Conservation (phyloP, 2,797 vertebrate genomes). For the Microcaecilia unicolor region DNA sequence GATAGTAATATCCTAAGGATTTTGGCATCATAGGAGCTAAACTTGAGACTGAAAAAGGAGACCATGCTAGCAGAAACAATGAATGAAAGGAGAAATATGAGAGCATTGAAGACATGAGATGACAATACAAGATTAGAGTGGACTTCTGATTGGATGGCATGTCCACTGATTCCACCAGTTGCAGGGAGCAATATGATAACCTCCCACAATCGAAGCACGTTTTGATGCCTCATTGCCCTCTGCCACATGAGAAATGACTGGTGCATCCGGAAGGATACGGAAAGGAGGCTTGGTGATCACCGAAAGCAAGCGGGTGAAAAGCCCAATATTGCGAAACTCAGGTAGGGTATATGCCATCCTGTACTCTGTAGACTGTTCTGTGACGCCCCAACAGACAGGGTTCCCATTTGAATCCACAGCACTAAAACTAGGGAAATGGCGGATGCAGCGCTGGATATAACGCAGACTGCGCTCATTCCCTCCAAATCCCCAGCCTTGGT, state of each 20-base stretch:
- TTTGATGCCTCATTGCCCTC: neutral
- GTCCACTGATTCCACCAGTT: neutral
- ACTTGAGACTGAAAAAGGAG: too few relatives aligned
- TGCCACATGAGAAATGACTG: neutral
- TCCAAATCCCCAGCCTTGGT: neutral
- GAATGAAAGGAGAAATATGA: too few relatives aligned
- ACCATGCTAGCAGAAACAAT: too few relatives aligned
- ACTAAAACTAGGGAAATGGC: neutral
- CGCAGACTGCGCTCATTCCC: neutral
- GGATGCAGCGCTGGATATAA: neutral
- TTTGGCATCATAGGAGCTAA: too few relatives aligned
- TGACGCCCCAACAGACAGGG: neutral
- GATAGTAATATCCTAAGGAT: too few relatives aligned
- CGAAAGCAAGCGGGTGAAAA: neutral
- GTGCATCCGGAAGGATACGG: neutral
- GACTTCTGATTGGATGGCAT: neutral
- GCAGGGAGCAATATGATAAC: fast-evolving
- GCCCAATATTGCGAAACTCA: neutral
- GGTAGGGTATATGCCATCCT: neutral
- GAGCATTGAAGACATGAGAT: too few relatives aligned
- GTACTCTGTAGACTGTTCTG: neutral
- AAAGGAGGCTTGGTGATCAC: neutral
- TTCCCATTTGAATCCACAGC: neutral
- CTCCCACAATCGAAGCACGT: neutral
- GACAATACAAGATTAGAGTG: too few relatives aligned